Conservation (phyloP, 2,797 vertebrate species). For the Scolopax rusticola region DNA sequence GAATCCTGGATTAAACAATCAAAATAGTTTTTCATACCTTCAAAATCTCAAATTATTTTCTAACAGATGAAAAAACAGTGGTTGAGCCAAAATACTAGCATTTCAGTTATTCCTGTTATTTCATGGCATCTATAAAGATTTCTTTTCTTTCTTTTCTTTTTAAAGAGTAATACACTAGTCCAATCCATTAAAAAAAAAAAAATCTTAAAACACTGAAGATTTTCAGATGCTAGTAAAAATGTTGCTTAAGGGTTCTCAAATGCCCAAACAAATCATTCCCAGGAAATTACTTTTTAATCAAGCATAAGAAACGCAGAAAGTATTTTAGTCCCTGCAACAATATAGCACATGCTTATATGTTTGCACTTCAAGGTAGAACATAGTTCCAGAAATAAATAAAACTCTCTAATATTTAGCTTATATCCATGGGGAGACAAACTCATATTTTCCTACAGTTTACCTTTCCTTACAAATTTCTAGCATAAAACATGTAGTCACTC, state of each 20-base stretch:
- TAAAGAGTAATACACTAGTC: background rate
- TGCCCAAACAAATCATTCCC: background rate
- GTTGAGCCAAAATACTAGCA: background rate
- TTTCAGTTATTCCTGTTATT: background rate
- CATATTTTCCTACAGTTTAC: background rate
- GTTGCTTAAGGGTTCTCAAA: background rate
- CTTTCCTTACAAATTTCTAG: background rate
- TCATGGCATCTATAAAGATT: background rate
- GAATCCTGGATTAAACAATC: background rate
- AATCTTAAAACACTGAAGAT: background rate
- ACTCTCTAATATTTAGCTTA: background rate
- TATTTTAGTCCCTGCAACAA: background rate
- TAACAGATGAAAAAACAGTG: background rate
- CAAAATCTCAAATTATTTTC: background rate
- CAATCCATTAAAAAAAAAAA: background rate
- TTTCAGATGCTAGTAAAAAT: background rate
- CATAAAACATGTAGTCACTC: background rate
- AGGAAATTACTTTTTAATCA: slow-evolving; percentile 25
- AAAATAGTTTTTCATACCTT: background rate
- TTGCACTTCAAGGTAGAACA: background rate
- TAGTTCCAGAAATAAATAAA: background rate
- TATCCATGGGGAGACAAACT: background rate
- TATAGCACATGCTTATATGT: background rate
- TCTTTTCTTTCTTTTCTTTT: background rate
- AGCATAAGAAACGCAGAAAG: background rate